Base-by-base conservation (phyloP, 2,888 invertebrate genomes). In the Villa cingulata region DNA sequence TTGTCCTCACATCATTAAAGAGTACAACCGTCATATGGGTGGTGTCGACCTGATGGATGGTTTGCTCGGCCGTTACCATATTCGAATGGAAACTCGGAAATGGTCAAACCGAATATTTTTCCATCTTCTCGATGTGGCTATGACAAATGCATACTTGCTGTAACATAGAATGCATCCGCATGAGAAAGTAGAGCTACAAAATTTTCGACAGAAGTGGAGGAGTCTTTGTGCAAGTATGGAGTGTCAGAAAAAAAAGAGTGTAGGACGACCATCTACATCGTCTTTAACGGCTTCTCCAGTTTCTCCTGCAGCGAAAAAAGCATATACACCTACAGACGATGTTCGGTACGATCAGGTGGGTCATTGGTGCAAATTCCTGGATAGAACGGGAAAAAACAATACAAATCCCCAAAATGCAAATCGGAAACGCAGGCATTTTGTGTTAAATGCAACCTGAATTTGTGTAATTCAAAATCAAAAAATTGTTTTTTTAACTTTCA, bases 1-100 rank as follows among this genome's bases (percentile, higher is more conserved):
- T 27, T 27, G 27, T 27, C 27, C 27, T 10, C 27, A 27, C 10
- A 27, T 27, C 10, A 27, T 27, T 2, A 2, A 27, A 27, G 27
- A 27, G n/a, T 27, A 2, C 2, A 27, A 27, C 10, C 27, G 27
- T 27, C 27, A 27, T 27, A 27, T 27, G 27, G 27, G 27, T 27
- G 58, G 57, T 15, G 56, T 60, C 27, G 57, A 60, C 45, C 42
- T 59, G n/a, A 51, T 60, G 48, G 58, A 62, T 48, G 50, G 55
- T 20, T 46, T 55, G 9, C 54, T 58, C 36, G 56, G 55, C 29
- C 47, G 54, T 7, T 51, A 58, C 51, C 48, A 53, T 37, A 55
- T 58, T 19, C 42, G 17, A 41, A 50, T 56, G 29, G 45, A 53
- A 48, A 52, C 53, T 9, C 48, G 53, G 47, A 55, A 56, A 44